Evolutionary conservation across 2,888 invertebrate species (phyloP).

Genomic region (Onchidella celtica): DNA sequence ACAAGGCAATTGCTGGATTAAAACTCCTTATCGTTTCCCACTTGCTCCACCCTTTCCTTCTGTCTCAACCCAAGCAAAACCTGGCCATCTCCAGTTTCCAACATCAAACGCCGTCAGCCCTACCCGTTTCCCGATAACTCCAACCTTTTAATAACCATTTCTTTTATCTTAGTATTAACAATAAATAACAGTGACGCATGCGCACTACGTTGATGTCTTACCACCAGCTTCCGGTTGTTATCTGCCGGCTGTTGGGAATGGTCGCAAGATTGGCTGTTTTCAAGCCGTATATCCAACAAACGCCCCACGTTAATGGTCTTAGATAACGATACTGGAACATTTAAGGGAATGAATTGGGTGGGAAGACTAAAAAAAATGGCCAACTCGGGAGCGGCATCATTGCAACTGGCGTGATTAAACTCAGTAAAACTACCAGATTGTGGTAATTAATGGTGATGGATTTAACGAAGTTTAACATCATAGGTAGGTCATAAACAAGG

Average conservation of each 20-base stretch:
- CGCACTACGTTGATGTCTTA: neutral
- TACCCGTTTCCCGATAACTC: neutral
- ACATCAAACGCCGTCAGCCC: neutral
- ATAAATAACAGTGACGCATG: slow-evolving; percentile 10
- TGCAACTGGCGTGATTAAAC: no score
- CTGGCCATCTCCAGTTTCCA: no score
- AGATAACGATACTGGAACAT: neutral
- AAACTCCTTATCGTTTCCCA: no score
- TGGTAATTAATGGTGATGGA: no score
- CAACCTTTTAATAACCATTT: slow-evolving; percentile 6
- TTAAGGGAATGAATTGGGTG: neutral
- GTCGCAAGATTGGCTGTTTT: neutral
- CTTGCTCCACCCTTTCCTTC: no score
- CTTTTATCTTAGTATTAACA: slow-evolving; percentile 15
- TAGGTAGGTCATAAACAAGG: no score
- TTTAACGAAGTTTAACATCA: no score
- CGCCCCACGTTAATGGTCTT: neutral
- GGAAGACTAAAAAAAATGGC: neutral
- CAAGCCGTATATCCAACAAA: neutral
- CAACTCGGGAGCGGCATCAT: no score
- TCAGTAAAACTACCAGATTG: no score
- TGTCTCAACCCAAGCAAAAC: no score
- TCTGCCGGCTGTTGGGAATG: neutral
- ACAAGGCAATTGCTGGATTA: no score
- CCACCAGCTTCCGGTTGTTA: neutral